A percentile compares a stretch with the other conserved stretches of the same genome.
Evolutionary conservation across 2,797 vertebrate genomes (phyloP).

Genomic region (Lacerta agilis): DNA sequence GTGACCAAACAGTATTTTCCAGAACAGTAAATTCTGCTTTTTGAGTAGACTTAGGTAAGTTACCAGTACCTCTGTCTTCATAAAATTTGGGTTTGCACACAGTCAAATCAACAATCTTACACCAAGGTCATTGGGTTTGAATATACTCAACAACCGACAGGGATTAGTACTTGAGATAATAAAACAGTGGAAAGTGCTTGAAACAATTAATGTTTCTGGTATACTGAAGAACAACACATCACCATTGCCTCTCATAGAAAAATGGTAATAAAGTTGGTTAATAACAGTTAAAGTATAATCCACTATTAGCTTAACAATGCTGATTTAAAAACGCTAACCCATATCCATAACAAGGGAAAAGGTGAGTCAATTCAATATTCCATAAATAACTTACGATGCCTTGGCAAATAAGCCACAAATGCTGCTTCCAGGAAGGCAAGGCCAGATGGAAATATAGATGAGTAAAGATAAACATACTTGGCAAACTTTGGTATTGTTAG

Average conservation of each 20-base stretch:
- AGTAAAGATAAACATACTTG: slow-evolving; percentile 1
- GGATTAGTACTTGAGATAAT: not conserved
- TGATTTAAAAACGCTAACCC: not conserved
- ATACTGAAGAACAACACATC: not conserved
- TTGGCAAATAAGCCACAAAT: not conserved
- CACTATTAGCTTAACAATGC: not conserved
- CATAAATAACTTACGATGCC: not conserved
- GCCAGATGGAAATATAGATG: not conserved
- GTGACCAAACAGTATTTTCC: not conserved
- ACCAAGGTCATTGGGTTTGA: not conserved
- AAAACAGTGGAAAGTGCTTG: not conserved
- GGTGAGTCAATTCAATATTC: not conserved
- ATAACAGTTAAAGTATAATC: accelerated
- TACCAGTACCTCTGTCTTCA: not conserved
- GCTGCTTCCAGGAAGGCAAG: not conserved
- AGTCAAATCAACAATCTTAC: not conserved
- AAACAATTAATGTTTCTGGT: not conserved
- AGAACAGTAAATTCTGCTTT: not conserved
- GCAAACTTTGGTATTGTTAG: not conserved
- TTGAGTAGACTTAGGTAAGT: not conserved
- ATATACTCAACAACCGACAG: not conserved
- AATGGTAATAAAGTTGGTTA: not conserved
- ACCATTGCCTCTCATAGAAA: not conserved
- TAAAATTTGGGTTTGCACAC: not conserved
- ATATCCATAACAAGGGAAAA: not conserved